phyloP scores from a whole-genome alignment of 1,140 invertebrate species.

The Dryas iulia region DNA sequence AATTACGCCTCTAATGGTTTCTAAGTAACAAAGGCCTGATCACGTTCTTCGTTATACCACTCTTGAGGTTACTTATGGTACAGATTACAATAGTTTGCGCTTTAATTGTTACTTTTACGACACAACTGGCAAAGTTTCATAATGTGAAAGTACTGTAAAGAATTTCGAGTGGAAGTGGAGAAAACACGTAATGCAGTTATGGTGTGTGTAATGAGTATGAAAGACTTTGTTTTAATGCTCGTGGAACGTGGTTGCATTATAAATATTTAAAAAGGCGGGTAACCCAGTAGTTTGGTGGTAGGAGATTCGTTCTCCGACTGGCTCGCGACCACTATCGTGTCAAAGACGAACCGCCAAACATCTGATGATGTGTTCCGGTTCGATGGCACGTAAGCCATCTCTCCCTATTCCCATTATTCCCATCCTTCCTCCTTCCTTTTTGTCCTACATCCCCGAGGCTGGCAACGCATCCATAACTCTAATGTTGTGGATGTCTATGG shows the following conservation, averaged over 20 bases:
- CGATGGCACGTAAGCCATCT: too few species aligned
- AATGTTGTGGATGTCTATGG: too few species aligned
- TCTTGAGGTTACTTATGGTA: slow-evolving; percentile 28
- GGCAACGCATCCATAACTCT: too few species aligned
- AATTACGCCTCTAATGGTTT: background rate
- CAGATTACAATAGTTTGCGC: slow-evolving; percentile 28
- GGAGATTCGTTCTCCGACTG: too few species aligned
- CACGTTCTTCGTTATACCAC: slow-evolving; percentile 26
- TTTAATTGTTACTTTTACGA: slow-evolving; percentile 44
- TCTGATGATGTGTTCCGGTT: too few species aligned
- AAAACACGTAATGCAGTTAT: background rate
- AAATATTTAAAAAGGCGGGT: too few species aligned
- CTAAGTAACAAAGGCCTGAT: slow-evolving; percentile 16
- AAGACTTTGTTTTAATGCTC: background rate
- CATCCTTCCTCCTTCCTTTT: too few species aligned
- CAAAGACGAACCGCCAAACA: too few species aligned
- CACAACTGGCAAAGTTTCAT: slow-evolving; percentile 14
- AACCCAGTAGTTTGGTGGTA: too few species aligned
- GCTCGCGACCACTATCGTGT: too few species aligned
- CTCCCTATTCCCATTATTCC: too few species aligned
- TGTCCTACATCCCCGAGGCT: too few species aligned
- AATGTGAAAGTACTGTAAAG: background rate
- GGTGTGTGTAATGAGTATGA: background rate
- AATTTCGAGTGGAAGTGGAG: background rate
- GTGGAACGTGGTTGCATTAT: background rate